Conservation (phyloP, 2,113 vertebrate genomes). For the Bombycilla garrulus region DNA sequence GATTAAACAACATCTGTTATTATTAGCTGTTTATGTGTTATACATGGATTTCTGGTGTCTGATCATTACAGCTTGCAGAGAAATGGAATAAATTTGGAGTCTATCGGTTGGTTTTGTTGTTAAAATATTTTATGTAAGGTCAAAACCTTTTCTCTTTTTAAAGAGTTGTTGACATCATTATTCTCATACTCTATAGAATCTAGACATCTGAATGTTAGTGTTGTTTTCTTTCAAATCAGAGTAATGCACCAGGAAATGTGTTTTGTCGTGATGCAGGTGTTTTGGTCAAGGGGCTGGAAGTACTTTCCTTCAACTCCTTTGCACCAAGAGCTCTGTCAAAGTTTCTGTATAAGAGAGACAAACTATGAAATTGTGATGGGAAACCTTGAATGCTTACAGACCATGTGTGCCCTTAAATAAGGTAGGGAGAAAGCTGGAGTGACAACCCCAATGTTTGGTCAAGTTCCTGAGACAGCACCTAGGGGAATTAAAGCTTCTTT, state of each 20-base stretch:
- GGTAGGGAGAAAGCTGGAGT: neutral
- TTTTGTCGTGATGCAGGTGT: neutral
- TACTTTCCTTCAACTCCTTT: neutral
- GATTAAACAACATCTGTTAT: slow-evolving; percentile 58
- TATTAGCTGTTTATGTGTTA: slow-evolving; percentile 49
- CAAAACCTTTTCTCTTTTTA: neutral
- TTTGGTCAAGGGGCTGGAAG: neutral
- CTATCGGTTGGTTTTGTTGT: neutral
- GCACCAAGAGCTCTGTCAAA: neutral
- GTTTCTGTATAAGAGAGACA: neutral
- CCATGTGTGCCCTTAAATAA: neutral
- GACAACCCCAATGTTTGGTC: neutral
- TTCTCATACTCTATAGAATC: neutral
- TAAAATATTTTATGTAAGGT: neutral
- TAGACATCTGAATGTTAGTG: neutral
- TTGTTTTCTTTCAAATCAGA: neutral
- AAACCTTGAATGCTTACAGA: neutral
- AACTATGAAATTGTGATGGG: neutral
- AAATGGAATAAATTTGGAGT: neutral
- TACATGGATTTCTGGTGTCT: neutral
- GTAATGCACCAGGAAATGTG: neutral
- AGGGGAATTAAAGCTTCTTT: neutral
- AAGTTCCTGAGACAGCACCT: neutral
- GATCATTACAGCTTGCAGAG: neutral
- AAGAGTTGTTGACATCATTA: neutral